A percentile compares a stretch with the other conserved stretches of the same genome.
Evolutionary conservation across 2,888 invertebrate genomes (phyloP).

Genomic region (Hydroisotoma schaefferi): DNA sequence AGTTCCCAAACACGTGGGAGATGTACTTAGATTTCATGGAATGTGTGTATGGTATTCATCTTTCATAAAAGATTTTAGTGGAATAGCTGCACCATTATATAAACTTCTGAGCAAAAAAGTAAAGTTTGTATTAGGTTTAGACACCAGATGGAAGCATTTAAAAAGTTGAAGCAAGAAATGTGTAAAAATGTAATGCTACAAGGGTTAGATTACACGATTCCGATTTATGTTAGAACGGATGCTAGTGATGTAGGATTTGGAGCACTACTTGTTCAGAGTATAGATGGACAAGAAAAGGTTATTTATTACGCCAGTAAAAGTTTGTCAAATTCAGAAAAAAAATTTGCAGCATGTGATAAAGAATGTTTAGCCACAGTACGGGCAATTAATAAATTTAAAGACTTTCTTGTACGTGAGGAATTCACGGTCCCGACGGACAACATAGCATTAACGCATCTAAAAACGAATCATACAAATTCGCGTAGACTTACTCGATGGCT

Average conservation of each 20-base stretch:
- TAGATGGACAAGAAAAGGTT: conserved; percentile 13
- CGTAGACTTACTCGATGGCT: conserved; percentile 13
- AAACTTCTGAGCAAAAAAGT: conserved; percentile 17
- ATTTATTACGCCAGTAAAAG: conserved; percentile 17
- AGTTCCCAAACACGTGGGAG: conserved; percentile 2
- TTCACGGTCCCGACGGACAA: conserved; percentile 16
- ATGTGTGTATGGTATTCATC: conserved; percentile 44
- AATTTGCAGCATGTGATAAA: conserved; percentile 5
- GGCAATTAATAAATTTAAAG: conserved; percentile 13
- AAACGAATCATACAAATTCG: conserved; percentile 12
- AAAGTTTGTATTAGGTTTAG: conserved; percentile 2
- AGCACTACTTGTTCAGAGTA: conserved; percentile 12
- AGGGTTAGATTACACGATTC: conserved; percentile 15
- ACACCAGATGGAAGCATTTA: no score
- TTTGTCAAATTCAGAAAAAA: conserved; percentile 6
- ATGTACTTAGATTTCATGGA: conserved; percentile 41
- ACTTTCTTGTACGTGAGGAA: conserved; percentile 8
- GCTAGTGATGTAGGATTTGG: conserved; percentile 19
- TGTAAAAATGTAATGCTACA: conserved; percentile 12
- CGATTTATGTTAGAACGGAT: conserved; percentile 18
- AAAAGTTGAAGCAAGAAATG: no score
- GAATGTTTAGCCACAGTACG: conserved; percentile 16
- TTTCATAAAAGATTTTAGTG: conserved; percentile 38
- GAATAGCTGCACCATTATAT: conserved; percentile 37
- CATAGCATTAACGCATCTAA: conserved; percentile 15